phyloP scores from a whole-genome alignment of 2,888 invertebrate genomes.

The Koerneria pararmatus region DNA sequence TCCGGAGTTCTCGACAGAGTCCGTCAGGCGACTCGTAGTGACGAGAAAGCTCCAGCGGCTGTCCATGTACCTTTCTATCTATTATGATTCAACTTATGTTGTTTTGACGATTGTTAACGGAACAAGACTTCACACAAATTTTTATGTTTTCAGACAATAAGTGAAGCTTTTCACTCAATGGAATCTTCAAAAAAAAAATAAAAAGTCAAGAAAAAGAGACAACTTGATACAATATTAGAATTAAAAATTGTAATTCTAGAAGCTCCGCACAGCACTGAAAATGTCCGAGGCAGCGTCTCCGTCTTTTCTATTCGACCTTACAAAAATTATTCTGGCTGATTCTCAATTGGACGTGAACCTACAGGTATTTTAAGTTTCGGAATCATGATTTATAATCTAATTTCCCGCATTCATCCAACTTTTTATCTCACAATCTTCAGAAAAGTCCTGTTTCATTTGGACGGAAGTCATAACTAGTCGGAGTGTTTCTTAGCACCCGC shows the following conservation, averaged over 20 bases:
- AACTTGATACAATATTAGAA: conserved; percentile 4
- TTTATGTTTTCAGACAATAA: conserved; percentile 4
- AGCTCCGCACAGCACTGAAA: conserved; percentile 42
- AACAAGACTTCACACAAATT: background rate
- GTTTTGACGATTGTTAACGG: background rate
- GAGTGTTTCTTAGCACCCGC: no score
- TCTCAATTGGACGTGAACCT: conserved; percentile 52
- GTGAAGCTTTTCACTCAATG: background rate
- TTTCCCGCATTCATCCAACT: background rate
- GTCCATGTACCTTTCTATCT: conserved; percentile 12
- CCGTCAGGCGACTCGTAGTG: conserved; percentile 17
- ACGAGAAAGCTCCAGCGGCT: conserved; percentile 18
- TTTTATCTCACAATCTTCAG: conserved; percentile 2
- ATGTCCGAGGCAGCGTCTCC: conserved; percentile 41
- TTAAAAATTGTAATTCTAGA: conserved; percentile 26
- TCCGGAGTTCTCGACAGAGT: conserved; percentile 46
- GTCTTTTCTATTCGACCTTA: conserved; percentile 53
- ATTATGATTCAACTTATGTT: background rate
- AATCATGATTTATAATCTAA: background rate
- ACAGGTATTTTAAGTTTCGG: conserved; percentile 37
- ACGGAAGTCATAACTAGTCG: conserved; percentile 4
- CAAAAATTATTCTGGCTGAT: conserved; percentile 52
- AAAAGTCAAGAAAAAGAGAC: background rate
- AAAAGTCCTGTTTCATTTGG: background rate
- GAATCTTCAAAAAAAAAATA: conserved; percentile 1